Percentiles rank a stretch among this genome's conserved stretches.
These are phyloP conservation scores for Penaeus monodon DNA, from an alignment of 2,888 invertebrate species.

Conservation along the genomic window DNA sequence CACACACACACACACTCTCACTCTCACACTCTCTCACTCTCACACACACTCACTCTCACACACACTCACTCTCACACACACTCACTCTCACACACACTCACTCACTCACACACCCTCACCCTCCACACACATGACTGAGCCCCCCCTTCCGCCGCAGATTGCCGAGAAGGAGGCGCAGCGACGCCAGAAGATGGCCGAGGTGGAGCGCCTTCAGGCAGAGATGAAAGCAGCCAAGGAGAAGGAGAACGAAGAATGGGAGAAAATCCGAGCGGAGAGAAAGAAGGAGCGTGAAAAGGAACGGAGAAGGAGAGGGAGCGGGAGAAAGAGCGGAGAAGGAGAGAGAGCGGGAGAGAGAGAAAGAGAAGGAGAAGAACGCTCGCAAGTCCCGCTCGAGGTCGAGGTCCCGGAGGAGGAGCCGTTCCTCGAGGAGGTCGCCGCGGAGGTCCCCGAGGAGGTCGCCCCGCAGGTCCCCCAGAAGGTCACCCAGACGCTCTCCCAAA, in stretches of 20 bases:
- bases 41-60: no score
- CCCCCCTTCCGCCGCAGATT: constrained; percentile 75
- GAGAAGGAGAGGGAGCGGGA: constrained; percentile 48
- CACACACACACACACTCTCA: no score
- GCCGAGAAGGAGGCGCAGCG: constrained; percentile 89
- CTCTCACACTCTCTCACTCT: no score
- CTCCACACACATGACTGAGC: no score
- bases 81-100: no score
- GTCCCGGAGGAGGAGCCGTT: constrained; percentile 45
- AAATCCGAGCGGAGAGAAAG: constrained; percentile 44
- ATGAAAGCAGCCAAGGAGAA: constrained; percentile 65
- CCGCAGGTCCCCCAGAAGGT: constrained; percentile 32
- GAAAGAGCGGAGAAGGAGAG: constrained; percentile 39
- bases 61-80: no score
- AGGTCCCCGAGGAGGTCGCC: constrained; percentile 46
- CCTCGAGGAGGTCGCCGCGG: constrained; percentile 40
- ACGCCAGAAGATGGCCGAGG: constrained; percentile 87
- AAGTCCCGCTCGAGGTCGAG: constrained; percentile 32
- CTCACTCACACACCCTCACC: no score
- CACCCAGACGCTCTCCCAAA: constrained; percentile 38
- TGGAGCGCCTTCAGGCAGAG: constrained; percentile 83
- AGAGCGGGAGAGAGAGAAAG: constrained; percentile 18
- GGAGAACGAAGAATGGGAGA: constrained; percentile 55
- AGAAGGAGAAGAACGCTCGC: constrained; percentile 38
- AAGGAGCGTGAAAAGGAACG: constrained; percentile 57